Evolutionary conservation across 2,888 invertebrate species (phyloP).

Genomic region (Sussaba pulchella): DNA sequence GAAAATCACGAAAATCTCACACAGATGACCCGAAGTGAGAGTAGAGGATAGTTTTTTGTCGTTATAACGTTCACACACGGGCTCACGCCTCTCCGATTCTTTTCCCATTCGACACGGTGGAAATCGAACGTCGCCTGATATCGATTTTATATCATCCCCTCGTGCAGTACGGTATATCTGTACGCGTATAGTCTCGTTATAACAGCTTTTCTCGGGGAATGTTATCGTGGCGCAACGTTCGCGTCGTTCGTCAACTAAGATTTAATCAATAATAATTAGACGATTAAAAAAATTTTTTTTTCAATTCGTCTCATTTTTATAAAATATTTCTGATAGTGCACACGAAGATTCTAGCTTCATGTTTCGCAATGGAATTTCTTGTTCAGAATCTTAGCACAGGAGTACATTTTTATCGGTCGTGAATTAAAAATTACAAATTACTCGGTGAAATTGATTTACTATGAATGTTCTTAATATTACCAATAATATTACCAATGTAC

Average conservation of each 20-base stretch:
- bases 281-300: not conserved
- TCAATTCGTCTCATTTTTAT: slow-evolving; percentile 10
- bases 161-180: not conserved
- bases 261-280: not conserved
- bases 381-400: no score
- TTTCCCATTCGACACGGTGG: slow-evolving; percentile 20
- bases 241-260: not conserved
- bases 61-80: slow-evolving; percentile 38
- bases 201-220: slow-evolving; percentile 9
- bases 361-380: no score
- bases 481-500: no score
- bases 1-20: slow-evolving; percentile 48
- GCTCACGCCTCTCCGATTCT: slow-evolving; percentile 11
- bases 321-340: slow-evolving; percentile 11
- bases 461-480: no score
- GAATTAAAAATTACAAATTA: no score
- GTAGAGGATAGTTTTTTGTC: slow-evolving; percentile 42
- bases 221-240: slow-evolving; percentile 1
- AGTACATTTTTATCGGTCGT: no score
- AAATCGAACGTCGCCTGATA: slow-evolving; percentile 47
- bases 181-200: slow-evolving; percentile 39
- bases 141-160: slow-evolving; percentile 51
- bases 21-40: slow-evolving; percentile 35
- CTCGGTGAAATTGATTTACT: no score
- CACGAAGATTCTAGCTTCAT: no score